Evolutionary conservation across 2,113 vertebrate species (phyloP).

Genomic region (Mobula birostris): DNA sequence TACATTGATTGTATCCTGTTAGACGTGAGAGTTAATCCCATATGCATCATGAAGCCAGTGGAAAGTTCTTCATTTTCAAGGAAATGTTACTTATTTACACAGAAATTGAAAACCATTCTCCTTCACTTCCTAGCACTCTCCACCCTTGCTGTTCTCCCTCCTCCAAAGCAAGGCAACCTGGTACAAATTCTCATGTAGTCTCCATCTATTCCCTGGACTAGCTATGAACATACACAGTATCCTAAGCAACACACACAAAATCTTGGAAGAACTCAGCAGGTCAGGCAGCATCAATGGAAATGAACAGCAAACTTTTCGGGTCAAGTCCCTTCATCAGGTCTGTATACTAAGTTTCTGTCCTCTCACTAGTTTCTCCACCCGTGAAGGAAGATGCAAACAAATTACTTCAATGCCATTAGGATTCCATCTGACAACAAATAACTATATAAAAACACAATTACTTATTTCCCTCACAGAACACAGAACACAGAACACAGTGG

Average conservation of each 20-base stretch:
- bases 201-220: neutral
- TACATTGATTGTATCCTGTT: neutral
- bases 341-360: neutral
- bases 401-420: too few species aligned
- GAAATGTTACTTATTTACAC: neutral
- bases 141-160: too few species aligned
- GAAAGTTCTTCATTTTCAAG: neutral
- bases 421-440: too few species aligned
- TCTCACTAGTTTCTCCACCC: neutral
- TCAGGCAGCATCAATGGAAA: too few species aligned
- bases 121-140: too few species aligned
- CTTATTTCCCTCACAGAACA: too few species aligned
- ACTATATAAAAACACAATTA: too few species aligned
- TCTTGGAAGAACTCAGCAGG: too few species aligned
- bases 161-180: neutral
- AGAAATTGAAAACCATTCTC: neutral
- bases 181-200: neutral
- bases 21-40: neutral
- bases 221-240: neutral
- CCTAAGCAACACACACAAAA: too few species aligned
- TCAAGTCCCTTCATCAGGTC: neutral
- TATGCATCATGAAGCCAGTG: neutral
- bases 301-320: too few species aligned
- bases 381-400: too few species aligned
- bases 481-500: too few species aligned